Conservation (phyloP, 1,140 invertebrate species). For the Rhopalosiphum maidis region DNA sequence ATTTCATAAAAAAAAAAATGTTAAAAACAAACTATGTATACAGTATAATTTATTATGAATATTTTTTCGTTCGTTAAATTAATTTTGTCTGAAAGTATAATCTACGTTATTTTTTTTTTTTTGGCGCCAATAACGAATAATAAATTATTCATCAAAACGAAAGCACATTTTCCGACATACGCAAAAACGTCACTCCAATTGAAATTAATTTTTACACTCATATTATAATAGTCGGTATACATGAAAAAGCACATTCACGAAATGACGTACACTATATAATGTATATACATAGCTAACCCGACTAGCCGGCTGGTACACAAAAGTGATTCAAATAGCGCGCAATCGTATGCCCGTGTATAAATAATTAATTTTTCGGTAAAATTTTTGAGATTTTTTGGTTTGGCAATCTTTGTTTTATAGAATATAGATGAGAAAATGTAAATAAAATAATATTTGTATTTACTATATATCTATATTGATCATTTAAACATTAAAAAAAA, state of each 20-base stretch:
- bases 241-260: conserved; percentile 6
- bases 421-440: neutral
- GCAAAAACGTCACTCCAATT: conserved; percentile 14
- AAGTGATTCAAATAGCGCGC: neutral
- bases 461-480: neutral
- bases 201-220: conserved; percentile 29
- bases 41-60: conserved; percentile 24
- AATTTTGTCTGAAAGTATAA: conserved; percentile 17
- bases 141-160: conserved; percentile 39
- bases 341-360: neutral
- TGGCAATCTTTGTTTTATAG: conserved; percentile 10
- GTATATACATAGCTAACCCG: neutral
- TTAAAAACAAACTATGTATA: conserved; percentile 23
- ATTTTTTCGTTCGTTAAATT: conserved; percentile 28
- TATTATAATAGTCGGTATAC: conserved; percentile 2
- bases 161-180: conserved; percentile 26
- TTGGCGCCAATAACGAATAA: conserved; percentile 8
- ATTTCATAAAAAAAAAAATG: neutral
- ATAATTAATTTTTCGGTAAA: conserved; percentile 11
- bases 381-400: neutral
- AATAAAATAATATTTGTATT: conserved; percentile 29
- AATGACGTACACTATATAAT: neutral
- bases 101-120: neutral
- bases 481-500: neutral
- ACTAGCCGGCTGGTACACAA: neutral